Conservation (phyloP, 2,113 vertebrate species). For the Gymnarchus niloticus region DNA sequence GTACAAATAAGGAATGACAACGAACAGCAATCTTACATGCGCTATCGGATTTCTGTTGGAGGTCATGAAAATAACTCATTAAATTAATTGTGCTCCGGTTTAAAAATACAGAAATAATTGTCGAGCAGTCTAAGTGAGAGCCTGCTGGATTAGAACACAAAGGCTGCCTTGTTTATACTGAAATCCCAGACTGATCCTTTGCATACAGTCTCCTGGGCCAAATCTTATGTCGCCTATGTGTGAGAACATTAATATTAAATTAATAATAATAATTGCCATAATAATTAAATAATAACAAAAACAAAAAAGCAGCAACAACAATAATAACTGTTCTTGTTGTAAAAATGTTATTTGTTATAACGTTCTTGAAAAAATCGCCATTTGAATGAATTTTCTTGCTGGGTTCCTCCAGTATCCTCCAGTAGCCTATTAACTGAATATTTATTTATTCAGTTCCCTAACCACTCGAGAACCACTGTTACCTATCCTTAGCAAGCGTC, state of each 20-base stretch:
- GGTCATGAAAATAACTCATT: constrained; percentile 25
- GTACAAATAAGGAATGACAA: neutral
- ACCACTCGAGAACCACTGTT: too few species aligned
- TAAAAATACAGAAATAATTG: constrained; percentile 47
- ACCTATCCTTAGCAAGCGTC: too few species aligned
- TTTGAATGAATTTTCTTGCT: too few species aligned
- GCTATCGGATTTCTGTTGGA: neutral
- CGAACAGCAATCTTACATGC: neutral
- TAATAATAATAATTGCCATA: constrained; percentile 33
- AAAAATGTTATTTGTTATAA: too few species aligned
- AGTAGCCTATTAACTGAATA: too few species aligned
- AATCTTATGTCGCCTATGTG: constrained; percentile 34
- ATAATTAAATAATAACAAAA: too few species aligned
- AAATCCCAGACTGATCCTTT: constrained; percentile 62
- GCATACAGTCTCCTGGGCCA: constrained; percentile 43
- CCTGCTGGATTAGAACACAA: constrained; percentile 66
- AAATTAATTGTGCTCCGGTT: constrained; percentile 23
- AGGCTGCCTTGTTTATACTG: constrained; percentile 58
- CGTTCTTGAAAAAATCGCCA: too few species aligned
- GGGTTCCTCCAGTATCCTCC: too few species aligned
- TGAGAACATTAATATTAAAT: constrained; percentile 31
- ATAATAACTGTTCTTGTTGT: too few species aligned
- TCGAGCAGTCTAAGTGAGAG: constrained; percentile 26
- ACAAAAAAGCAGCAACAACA: too few species aligned
- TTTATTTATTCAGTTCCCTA: too few species aligned